Evolutionary conservation across 1,140 invertebrate species (phyloP).

Genomic region (Bathynomus jamesi): DNA sequence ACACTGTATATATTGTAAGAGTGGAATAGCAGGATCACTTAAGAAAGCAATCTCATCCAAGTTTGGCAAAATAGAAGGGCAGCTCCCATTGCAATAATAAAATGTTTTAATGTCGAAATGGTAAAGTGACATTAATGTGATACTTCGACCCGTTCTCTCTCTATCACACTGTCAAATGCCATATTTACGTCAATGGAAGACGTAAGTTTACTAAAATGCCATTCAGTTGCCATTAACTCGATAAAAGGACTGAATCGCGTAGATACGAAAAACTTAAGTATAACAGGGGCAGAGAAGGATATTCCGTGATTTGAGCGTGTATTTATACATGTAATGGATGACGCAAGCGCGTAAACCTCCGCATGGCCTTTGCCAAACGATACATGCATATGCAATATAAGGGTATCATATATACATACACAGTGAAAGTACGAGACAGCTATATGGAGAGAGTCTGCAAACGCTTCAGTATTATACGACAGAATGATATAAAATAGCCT

Average conservation of each 20-base stretch:
- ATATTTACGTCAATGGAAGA: background rate
- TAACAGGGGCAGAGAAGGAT: background rate
- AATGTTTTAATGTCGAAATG: background rate
- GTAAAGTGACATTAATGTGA: background rate
- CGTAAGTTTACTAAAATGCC: background rate
- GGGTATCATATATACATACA: too few species aligned
- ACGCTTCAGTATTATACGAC: too few species aligned
- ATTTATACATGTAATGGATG: too few species aligned
- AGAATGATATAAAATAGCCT: too few species aligned
- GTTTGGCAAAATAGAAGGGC: background rate
- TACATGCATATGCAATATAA: too few species aligned
- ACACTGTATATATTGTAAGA: too few species aligned
- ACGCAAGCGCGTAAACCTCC: too few species aligned
- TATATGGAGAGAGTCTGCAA: too few species aligned
- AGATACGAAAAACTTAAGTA: background rate
- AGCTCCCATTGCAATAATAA: background rate
- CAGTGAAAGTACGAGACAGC: too few species aligned
- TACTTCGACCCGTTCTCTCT: background rate
- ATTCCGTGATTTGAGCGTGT: too few species aligned
- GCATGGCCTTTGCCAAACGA: too few species aligned
- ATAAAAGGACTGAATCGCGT: background rate
- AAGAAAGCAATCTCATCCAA: background rate
- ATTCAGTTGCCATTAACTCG: background rate
- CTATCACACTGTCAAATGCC: background rate
- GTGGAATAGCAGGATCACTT: too few species aligned